These are phyloP conservation scores for Ctenochaetus hawaiiensis DNA, from an alignment of 2,797 vertebrate genomes.

Conservation along the genomic window DNA sequence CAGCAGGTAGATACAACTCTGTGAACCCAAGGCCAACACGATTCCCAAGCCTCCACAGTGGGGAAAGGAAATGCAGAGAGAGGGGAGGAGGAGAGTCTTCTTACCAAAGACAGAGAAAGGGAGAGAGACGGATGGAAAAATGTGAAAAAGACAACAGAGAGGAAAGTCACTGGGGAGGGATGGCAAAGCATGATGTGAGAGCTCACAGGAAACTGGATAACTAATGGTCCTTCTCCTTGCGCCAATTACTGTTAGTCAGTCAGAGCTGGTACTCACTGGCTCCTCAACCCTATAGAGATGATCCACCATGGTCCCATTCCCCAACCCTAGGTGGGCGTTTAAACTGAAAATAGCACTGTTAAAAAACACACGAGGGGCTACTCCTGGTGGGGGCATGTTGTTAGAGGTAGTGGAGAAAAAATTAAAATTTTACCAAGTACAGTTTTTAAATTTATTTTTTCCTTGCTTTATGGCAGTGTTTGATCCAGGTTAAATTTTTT, in stretches of 20 bases:
- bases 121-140: slow-evolving; percentile 7
- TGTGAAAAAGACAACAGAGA: slow-evolving; percentile 30
- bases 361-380: slow-evolving; percentile 1
- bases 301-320: slow-evolving; percentile 47
- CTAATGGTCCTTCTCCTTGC: slow-evolving; percentile 67
- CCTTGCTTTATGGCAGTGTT: background rate
- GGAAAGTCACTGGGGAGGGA: slow-evolving; percentile 26
- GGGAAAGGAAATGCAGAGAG: slow-evolving; percentile 15
- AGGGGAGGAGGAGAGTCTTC: slow-evolving; percentile 9
- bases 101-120: slow-evolving; percentile 33
- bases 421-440: background rate
- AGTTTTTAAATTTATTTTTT: slow-evolving; percentile 7
- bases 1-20: slow-evolving; percentile 54
- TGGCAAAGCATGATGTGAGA: slow-evolving; percentile 34
- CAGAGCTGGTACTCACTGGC: slow-evolving; percentile 57
- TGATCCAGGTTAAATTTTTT: background rate
- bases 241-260: slow-evolving; percentile 69
- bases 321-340: background rate
- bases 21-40: slow-evolving; percentile 56
- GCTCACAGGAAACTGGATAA: slow-evolving; percentile 58
- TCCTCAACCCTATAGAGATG: slow-evolving; percentile 47
- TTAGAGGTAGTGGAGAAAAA: background rate
- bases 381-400: background rate
- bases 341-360: slow-evolving; percentile 12
- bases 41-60: slow-evolving; percentile 39